Evolutionary conservation across 2,888 invertebrate genomes (phyloP), one percentile per base, ranked within the genome.

Genomic region (Luffia ferchaultella): DNA sequence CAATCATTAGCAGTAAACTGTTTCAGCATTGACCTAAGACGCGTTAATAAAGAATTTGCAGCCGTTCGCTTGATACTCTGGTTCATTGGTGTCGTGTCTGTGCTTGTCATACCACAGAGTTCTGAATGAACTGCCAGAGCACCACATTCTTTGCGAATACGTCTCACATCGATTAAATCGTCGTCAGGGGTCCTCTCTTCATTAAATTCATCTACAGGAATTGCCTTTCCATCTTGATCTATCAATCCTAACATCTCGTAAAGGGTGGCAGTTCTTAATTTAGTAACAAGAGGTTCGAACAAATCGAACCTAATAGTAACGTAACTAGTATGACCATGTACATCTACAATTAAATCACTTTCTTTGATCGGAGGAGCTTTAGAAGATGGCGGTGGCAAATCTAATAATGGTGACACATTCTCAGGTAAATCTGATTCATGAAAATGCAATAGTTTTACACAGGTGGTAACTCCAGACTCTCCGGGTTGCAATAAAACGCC

Each of bases 111-210:
- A 9, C 57, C 57, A 55, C 73, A 70, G 44, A 83, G 56, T 61
- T 82, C 83, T 53, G 69, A 71, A 53, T 83, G 83, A n/a, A 82
- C 74, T 16, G 71, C 68, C 45, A 80, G 62, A 44, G 83, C 82
- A 3, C 76, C 79, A 46, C 65, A 65, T 60, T 78, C 78, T 57
- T 65, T 72, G 48, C 75, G 66, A 52, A 83, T 70, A 46, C 63
- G 63, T 47, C 61, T 63, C 0, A 70, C 71, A 57, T 78, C 80
- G 42, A 80, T 56, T 1, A 52, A 42, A 42, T 60, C 49, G 55
- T 76, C 72, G 42, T 73, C 70, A n/a, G 62, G 62, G 1, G 58
- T 51, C 20, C 59, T 54, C 5, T 67, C 65, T 2, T 62, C 54
- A 45, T 67, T 61, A 51, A 76, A 60, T 42, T 62, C 59, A 46